Evolutionary conservation across 35 echinoderm and acorn worm species (phyloP).

Genomic region (Holothuria glaberrima): DNA sequence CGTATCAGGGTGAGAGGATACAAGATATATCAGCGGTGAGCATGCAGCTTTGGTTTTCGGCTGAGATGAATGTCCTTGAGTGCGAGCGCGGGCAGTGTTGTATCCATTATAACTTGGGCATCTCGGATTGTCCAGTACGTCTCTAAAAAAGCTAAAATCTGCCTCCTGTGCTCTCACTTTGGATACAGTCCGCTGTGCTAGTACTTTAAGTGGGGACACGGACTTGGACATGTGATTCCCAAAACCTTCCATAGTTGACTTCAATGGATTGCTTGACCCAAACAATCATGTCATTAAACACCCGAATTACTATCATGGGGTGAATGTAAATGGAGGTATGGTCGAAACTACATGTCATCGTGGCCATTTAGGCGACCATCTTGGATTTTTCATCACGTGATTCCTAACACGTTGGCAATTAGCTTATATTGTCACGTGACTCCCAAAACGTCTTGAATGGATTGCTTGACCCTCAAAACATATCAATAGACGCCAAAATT

Average conservation of each 20-base stretch:
- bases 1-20: constrained; percentile 52
- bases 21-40: constrained; percentile 70
- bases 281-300: too few relatives aligned
- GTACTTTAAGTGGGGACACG: constrained; percentile 29
- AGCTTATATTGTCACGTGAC: too few relatives aligned
- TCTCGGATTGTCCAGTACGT: constrained; percentile 17
- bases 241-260: constrained; percentile 16
- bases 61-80: constrained; percentile 8
- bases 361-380: too few relatives aligned
- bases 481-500: too few relatives aligned
- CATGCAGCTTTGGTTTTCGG: constrained; percentile 65
- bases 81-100: constrained; percentile 38
- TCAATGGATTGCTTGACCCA: too few relatives aligned
- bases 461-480: too few relatives aligned
- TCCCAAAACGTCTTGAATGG: too few relatives aligned
- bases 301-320: too few relatives aligned
- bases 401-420: too few relatives aligned
- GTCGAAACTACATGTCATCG: too few relatives aligned
- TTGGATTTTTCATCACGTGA: too few relatives aligned
- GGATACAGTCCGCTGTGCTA: constrained; percentile 48
- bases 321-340: too few relatives aligned
- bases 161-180: constrained; percentile 47
- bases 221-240: background rate
- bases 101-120: constrained; percentile 69
- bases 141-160: constrained; percentile 51